Base-by-base conservation (phyloP, 2,113 vertebrate genomes). In the Oncorhynchus mykiss region DNA sequence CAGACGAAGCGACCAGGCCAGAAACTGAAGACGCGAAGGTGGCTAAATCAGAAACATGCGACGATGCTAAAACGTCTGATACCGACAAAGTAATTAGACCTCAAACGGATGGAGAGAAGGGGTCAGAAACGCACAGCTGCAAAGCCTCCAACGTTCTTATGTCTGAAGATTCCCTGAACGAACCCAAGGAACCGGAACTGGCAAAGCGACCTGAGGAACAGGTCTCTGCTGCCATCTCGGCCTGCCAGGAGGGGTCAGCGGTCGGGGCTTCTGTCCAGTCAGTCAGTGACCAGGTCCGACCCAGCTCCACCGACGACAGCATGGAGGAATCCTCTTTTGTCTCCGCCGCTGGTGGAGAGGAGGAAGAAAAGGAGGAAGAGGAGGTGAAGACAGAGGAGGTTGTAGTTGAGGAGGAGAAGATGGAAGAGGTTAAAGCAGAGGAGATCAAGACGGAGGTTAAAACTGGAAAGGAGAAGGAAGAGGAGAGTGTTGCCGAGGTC, bases 311-410 rank as follows among this genome's bases (percentile, higher is more conserved):
- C 3, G 85, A 88, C 13, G 86, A 90, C 31, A 87, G 87, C 76
- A 82, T 90, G 80, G 92, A 82, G 70, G 92, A 91, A 77, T 83
- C 67, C 20, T 88, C 83, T 48, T 59, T 80, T 66, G 91, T 90
- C 13, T 84, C 89, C 48, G 88, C 87, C 8, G 67, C 80, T 0
- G 75, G 62, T 34, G 78, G 88, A 22, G 76, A 86, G 25, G 89
- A 89, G 72, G 22, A 78, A n/a, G 11, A 2, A 70, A 45, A 22
- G 45, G 27, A 80, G 72, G 82, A 87, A 14, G 75, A 91, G 27
- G 90, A 89, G 49, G 87, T 9, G 18, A 67, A 85, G 68, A 64
- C 74, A 59, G 31, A 59, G 62, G 2, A 16, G 3, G 45, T 68
- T 45, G 75, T 59, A 5, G 65, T 70, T 25, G 75, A 54, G 73